Evolutionary conservation across 2,113 vertebrate genomes (phyloP).

Genomic region (Megatriorchis doriae): DNA sequence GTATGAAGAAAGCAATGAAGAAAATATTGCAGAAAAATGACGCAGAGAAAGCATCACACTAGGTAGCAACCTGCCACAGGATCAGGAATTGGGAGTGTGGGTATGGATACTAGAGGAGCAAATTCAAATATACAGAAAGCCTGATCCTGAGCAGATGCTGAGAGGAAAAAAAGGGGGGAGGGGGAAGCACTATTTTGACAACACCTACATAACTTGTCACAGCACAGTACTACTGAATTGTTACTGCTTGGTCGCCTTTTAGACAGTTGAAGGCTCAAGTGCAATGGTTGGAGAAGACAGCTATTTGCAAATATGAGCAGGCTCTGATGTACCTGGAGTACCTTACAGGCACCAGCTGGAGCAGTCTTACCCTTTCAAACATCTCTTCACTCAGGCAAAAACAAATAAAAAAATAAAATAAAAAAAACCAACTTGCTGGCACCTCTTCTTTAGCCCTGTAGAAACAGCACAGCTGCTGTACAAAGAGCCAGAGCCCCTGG

Average conservation of each 20-base stretch:
- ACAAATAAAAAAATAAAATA: background rate
- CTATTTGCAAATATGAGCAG: background rate
- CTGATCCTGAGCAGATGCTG: background rate
- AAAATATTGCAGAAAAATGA: background rate
- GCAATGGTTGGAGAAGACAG: background rate
- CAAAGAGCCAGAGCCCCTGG: background rate
- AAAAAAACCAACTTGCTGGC: background rate
- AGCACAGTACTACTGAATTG: background rate
- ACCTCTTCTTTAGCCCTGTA: conserved; percentile 32
- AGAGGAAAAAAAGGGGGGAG: background rate
- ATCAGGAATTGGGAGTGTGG: background rate
- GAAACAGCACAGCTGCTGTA: conserved; percentile 1
- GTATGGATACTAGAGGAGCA: background rate
- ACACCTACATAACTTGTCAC: background rate
- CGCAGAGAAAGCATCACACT: background rate
- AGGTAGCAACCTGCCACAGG: background rate
- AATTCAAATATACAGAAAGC: background rate
- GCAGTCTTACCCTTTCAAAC: background rate
- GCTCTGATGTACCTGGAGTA: background rate
- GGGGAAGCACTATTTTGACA: background rate
- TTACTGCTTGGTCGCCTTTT: background rate
- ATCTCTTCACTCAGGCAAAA: background rate
- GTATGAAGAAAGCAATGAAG: background rate
- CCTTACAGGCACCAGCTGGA: background rate
- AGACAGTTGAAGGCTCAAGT: background rate